Conservation (phyloP, 2,888 invertebrate genomes). For the Piscicola geometra region DNA sequence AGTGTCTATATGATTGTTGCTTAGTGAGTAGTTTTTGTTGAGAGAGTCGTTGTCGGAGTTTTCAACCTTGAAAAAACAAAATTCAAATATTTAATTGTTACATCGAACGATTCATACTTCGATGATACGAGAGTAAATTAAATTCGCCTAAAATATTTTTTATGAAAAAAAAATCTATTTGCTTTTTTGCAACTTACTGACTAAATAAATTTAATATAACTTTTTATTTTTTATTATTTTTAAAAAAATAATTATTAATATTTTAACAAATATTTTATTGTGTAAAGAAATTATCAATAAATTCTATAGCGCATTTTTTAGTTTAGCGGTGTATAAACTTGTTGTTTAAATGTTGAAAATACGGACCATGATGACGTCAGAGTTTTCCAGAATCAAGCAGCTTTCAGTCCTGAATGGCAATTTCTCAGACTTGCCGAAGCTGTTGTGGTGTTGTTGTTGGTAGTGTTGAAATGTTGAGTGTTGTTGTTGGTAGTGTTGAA, state of each 20-base stretch:
- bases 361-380: constrained; percentile 82
- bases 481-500: too few species aligned
- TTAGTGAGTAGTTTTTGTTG: background rate
- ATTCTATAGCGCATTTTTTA: too few species aligned
- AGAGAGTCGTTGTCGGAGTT: background rate
- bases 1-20: background rate
- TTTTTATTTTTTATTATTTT: background rate
- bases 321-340: too few species aligned
- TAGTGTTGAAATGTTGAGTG: too few species aligned
- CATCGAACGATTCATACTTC: too few species aligned
- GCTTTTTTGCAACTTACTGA: too few species aligned
- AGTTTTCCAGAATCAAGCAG: constrained; percentile 77
- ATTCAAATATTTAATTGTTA: too few species aligned
- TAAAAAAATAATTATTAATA: background rate
- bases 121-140: too few species aligned
- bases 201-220: too few species aligned
- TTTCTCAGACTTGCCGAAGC: constrained; percentile 76
- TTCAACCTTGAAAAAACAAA: too few species aligned
- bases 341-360: constrained; percentile 11
- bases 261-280: background rate
- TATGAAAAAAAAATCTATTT: too few species aligned
- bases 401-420: constrained; percentile 73
- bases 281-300: background rate
- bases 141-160: too few species aligned
- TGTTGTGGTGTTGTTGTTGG: constrained; percentile 51